These are phyloP conservation scores for Lichenostomus cassidix DNA, from an alignment of 2,113 vertebrate genomes.

Conservation along the genomic window DNA sequence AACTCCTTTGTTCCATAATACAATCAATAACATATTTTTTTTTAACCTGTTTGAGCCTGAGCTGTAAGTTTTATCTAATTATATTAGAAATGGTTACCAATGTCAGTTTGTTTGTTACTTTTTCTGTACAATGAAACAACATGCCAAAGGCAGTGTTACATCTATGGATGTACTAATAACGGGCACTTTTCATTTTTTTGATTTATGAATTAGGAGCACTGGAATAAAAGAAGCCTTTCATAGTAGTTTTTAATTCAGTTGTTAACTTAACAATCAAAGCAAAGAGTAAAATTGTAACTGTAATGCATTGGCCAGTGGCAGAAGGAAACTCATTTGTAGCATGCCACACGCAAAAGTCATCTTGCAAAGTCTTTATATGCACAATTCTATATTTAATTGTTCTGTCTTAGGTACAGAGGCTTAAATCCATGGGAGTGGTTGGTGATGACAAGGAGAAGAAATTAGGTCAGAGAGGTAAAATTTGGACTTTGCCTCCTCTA, in stretches of 20 bases:
- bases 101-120: background rate
- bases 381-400: background rate
- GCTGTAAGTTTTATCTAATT: background rate
- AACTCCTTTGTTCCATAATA: background rate
- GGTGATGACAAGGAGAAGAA: background rate
- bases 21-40: background rate
- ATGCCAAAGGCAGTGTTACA: background rate
- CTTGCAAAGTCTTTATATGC: background rate
- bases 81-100: background rate
- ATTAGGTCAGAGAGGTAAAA: fast-evolving
- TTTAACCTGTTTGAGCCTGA: background rate
- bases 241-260: constrained; percentile 1
- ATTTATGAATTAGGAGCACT: background rate
- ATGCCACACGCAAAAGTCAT: background rate
- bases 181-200: background rate
- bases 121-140: background rate
- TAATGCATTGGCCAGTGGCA: background rate
- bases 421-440: background rate
- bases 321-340: background rate
- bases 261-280: background rate
- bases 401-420: background rate
- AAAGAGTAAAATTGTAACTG: background rate
- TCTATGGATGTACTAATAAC: background rate
- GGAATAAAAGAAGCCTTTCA: constrained; percentile 1
- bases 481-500: background rate